Percentiles rank a stretch among this genome's conserved stretches.
Conservation (phyloP, 2,797 vertebrate genomes). For the Danio jaintianensis region DNA sequence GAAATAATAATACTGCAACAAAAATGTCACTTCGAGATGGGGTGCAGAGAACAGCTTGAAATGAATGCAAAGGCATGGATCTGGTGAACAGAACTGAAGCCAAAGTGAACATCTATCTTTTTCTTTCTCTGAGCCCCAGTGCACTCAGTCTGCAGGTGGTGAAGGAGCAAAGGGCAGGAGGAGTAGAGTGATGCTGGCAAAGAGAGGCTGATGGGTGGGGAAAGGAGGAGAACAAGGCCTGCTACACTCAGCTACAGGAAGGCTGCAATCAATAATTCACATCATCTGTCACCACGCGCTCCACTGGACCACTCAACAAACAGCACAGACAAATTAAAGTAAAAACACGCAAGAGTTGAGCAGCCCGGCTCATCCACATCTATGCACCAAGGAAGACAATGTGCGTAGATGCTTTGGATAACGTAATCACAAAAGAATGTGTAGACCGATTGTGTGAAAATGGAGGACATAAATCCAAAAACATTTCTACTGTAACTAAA, state of each 20-base stretch:
- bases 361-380: constrained; percentile 28
- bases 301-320: constrained; percentile 84
- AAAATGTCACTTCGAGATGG: background rate
- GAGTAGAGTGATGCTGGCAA: constrained; percentile 50
- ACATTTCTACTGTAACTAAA: background rate
- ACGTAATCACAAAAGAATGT: background rate
- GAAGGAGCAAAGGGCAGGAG: constrained; percentile 51
- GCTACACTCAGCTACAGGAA: constrained; percentile 82
- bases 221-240: constrained; percentile 62
- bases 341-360: constrained; percentile 70
- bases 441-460: constrained; percentile 21
- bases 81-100: constrained; percentile 48
- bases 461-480: constrained; percentile 7
- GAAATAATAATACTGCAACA: constrained; percentile 2
- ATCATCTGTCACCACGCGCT: constrained; percentile 84
- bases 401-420: constrained; percentile 23
- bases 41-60: background rate
- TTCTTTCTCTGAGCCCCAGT: constrained; percentile 41
- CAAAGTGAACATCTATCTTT: constrained; percentile 43
- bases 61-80: background rate
- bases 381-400: constrained; percentile 46
- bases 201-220: constrained; percentile 54
- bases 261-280: constrained; percentile 85
- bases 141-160: constrained; percentile 43
- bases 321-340: constrained; percentile 81